phyloP scores from a whole-genome alignment of 2,113 vertebrate species.

The Strix aluco region DNA sequence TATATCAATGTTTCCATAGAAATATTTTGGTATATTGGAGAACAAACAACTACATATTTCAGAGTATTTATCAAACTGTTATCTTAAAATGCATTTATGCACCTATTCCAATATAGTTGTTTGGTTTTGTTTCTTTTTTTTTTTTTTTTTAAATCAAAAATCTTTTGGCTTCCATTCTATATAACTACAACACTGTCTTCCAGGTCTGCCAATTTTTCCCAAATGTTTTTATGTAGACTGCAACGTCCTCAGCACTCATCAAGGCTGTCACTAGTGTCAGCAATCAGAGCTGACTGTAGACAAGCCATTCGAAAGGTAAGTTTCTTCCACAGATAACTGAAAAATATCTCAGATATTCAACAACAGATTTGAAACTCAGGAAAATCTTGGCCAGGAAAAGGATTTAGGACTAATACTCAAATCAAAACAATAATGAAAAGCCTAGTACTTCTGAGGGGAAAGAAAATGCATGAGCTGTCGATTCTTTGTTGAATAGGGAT shows the following conservation, averaged over 20 bases:
- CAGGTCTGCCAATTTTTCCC: neutral
- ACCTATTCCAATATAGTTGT: neutral
- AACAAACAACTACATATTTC: neutral
- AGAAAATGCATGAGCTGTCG: neutral
- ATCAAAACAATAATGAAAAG: neutral
- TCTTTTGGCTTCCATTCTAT: neutral
- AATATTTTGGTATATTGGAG: neutral
- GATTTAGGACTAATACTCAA: neutral
- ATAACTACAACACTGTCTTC: neutral
- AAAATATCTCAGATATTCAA: neutral
- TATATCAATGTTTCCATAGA: neutral
- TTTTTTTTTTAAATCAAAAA: neutral
- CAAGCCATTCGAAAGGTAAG: neutral
- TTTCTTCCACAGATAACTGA: neutral
- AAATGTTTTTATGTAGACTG: neutral
- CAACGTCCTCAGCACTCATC: neutral
- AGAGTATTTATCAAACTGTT: neutral
- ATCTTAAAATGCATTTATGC: neutral
- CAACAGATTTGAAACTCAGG: neutral
- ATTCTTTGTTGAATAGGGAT: neutral
- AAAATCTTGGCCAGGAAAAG: neutral
- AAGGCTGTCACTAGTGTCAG: neutral
- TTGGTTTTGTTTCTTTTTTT: neutral
- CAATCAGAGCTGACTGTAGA: neutral
- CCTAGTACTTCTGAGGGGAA: neutral